Percentiles rank a stretch among this genome's conserved stretches.
phyloP scores from a whole-genome alignment of 2,113 vertebrate species.

The Dascyllus trimaculatus region DNA sequence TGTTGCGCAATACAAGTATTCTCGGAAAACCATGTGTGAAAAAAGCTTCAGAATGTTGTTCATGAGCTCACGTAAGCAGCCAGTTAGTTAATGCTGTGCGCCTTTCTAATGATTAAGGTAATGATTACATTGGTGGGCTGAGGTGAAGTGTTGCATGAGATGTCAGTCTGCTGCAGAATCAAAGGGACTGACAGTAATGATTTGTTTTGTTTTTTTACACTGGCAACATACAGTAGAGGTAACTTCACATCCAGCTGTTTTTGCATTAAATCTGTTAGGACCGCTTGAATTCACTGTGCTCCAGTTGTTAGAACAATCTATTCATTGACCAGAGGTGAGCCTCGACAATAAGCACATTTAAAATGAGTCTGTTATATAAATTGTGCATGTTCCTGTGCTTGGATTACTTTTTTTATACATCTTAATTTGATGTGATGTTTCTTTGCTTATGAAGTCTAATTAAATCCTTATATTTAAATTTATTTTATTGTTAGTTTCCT shows the following conservation, averaged over 20 bases:
- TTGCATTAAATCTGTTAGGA: background rate
- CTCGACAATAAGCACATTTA: background rate
- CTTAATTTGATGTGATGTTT: background rate
- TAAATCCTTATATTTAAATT: background rate
- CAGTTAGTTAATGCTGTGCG: constrained; percentile 10
- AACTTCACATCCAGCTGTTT: background rate
- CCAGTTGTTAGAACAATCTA: background rate
- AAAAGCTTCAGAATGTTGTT: constrained; percentile 34
- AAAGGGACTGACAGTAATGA: background rate
- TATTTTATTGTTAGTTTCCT: background rate
- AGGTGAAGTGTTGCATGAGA: background rate
- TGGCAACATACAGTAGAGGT: background rate
- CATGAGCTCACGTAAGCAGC: constrained; percentile 17
- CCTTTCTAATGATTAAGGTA: constrained; percentile 16
- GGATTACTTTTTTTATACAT: background rate
- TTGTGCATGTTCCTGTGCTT: background rate
- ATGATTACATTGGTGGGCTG: constrained; percentile 8
- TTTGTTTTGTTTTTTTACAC: background rate
- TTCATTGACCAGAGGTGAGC: constrained; percentile 4
- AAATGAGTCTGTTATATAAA: background rate
- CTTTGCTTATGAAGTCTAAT: background rate
- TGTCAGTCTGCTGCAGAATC: background rate
- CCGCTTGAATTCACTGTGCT: background rate
- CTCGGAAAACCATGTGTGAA: constrained; percentile 20
- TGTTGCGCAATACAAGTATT: background rate